Base-by-base conservation (phyloP, 2,113 vertebrate genomes). In the Aramus guarauna region DNA sequence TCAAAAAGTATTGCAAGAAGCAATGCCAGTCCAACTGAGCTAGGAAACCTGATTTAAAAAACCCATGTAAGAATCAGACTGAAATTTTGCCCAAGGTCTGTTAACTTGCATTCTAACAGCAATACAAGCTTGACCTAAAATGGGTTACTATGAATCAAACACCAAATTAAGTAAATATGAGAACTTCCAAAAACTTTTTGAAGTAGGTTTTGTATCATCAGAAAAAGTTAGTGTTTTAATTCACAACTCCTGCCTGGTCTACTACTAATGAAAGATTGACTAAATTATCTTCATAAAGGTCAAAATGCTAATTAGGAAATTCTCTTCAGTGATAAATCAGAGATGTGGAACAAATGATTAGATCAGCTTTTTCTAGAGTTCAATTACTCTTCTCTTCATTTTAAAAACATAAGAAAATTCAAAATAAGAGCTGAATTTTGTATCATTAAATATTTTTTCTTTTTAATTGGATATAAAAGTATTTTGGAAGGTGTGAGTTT, bases 231-330 rank as follows among this genome's bases (percentile, higher is more conserved):
- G 20, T 29, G 17, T 67, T 86, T 91, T 68, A 78, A 86, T 84
- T 15, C 43, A 48, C 34, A 88, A 5, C 67, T 96, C 58, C 72
- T 97, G 78, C 36, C 89, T 96, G 52, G 59, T 94, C 79, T 96
- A 91, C 68, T 95, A 85, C 85, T 96, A 95, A 94, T 96, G 89
- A 91, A 97, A 97, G 45, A 95, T 97, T 95, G 66, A 92, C 67
- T 97, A 94, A 96, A 97, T 96, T 97, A 96, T 96, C 78, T 97
- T 83, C 55, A 91, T 96, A 97, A 97, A 97, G 97, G 96, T 97
- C 96, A 98, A 96, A 97, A 97, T 92, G 66, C 80, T 97, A 97
- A 98, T 98, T 97, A 97, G 56, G 39, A 95, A 56, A 87, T 97
- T 95, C 58, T 96, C 80, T 96, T 97, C 88, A 94, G 68, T 60